A percentile compares a stretch with the other conserved stretches of the same genome.
Evolutionary conservation across 2,888 invertebrate species (phyloP).

Genomic region (Rotaria macrura): DNA sequence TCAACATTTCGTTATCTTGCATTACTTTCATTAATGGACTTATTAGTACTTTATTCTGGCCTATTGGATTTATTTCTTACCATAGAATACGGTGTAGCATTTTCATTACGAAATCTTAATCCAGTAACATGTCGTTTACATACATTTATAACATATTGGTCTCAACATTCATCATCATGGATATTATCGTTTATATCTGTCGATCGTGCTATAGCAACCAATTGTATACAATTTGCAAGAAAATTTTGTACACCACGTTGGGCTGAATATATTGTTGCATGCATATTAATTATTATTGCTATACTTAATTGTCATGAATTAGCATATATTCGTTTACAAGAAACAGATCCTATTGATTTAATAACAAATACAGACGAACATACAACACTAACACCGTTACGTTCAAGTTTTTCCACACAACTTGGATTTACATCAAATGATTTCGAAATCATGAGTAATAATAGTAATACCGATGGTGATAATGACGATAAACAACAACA

Average conservation of each 20-base stretch:
- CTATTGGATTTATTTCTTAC: slow-evolving; percentile 28
- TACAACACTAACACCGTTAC: background rate
- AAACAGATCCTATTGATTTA: background rate
- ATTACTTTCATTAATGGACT: slow-evolving; percentile 31
- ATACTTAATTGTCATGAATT: slow-evolving; percentile 28
- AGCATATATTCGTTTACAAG: slow-evolving; percentile 17
- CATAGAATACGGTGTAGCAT: slow-evolving; percentile 21
- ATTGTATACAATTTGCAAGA: slow-evolving; percentile 29
- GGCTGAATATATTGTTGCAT: slow-evolving; percentile 23
- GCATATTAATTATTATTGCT: slow-evolving; percentile 19
- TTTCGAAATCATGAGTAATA: background rate
- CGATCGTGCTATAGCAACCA: slow-evolving; percentile 31
- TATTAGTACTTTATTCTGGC: slow-evolving; percentile 24
- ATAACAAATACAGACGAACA: background rate
- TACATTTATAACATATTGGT: slow-evolving; percentile 31
- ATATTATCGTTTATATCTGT: slow-evolving; percentile 29
- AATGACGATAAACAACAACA: background rate
- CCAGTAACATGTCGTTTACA: slow-evolving; percentile 25
- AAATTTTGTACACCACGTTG: slow-evolving; percentile 26
- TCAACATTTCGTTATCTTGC: slow-evolving; percentile 33
- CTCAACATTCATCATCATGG: slow-evolving; percentile 28
- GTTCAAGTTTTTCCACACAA: background rate
- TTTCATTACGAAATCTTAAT: slow-evolving; percentile 18
- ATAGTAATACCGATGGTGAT: background rate
- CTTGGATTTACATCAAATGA: background rate